These are phyloP conservation scores for Poecilia latipinna DNA, from an alignment of 2,113 vertebrate species.

Conservation along the genomic window DNA sequence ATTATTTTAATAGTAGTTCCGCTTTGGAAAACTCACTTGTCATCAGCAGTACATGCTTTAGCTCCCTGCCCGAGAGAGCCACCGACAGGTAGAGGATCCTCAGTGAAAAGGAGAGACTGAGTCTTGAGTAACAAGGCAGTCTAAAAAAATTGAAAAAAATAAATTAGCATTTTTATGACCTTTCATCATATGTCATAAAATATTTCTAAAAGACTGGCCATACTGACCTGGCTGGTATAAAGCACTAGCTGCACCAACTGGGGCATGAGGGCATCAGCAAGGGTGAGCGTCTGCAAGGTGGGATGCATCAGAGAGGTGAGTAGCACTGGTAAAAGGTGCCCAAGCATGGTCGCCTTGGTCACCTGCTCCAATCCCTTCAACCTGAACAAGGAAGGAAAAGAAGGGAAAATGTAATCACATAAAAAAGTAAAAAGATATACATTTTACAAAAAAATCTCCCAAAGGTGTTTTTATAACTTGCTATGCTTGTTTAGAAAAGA, in stretches of 20 bases:
- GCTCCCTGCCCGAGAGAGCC: slow-evolving; percentile 82
- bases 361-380: slow-evolving; percentile 96
- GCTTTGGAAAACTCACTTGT: slow-evolving; percentile 55
- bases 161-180: not conserved
- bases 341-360: slow-evolving; percentile 97
- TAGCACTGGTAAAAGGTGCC: slow-evolving; percentile 93
- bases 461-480: no score
- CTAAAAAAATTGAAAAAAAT: slow-evolving; percentile 73
- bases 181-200: not conserved
- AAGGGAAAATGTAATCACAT: not conserved
- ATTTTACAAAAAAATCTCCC: not conserved
- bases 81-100: slow-evolving; percentile 78
- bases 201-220: not conserved
- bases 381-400: slow-evolving; percentile 74
- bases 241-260: slow-evolving; percentile 97
- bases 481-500: not conserved
- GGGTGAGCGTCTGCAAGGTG: slow-evolving; percentile 92
- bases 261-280: slow-evolving; percentile 97
- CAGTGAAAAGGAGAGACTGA: slow-evolving; percentile 90
- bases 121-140: slow-evolving; percentile 96
- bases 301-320: slow-evolving; percentile 98
- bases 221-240: slow-evolving; percentile 95
- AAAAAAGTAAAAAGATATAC: not conserved
- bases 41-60: slow-evolving; percentile 79
- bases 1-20: not conserved